These are phyloP conservation scores for Meleagris gallopavo DNA, from an alignment of 2,113 vertebrate genomes.

Conservation along the genomic window DNA sequence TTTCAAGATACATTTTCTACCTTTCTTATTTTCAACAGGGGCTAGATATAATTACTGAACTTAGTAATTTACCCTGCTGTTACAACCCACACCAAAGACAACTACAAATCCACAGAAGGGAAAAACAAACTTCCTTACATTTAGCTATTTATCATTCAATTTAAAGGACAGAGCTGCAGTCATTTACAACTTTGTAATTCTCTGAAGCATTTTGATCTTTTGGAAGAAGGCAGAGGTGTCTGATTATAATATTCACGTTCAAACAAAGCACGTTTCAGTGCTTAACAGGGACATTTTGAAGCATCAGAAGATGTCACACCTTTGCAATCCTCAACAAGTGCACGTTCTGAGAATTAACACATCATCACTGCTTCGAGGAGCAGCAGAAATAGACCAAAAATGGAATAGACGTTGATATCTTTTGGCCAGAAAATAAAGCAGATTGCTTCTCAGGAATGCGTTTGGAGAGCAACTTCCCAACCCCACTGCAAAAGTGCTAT, in stretches of 20 bases:
- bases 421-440: slow-evolving; percentile 58
- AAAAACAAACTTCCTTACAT: background rate
- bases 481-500: background rate
- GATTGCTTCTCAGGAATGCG: slow-evolving; percentile 15
- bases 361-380: slow-evolving; percentile 12
- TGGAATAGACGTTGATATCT: background rate
- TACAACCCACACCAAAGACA: background rate
- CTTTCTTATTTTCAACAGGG: background rate
- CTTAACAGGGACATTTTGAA: background rate
- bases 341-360: background rate
- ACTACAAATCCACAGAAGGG: background rate
- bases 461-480: background rate
- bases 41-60: background rate
- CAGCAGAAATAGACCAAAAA: slow-evolving; percentile 39
- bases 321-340: background rate
- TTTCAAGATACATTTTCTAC: background rate
- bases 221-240: background rate
- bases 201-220: background rate
- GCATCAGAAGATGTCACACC: background rate
- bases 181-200: background rate
- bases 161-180: background rate
- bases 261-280: background rate
- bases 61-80: background rate
- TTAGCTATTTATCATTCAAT: background rate
- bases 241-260: background rate